Evolutionary conservation across 1,140 invertebrate genomes (phyloP), one percentile per base, ranked within the genome.

Genomic region (Melipona quadrifasciata): DNA sequence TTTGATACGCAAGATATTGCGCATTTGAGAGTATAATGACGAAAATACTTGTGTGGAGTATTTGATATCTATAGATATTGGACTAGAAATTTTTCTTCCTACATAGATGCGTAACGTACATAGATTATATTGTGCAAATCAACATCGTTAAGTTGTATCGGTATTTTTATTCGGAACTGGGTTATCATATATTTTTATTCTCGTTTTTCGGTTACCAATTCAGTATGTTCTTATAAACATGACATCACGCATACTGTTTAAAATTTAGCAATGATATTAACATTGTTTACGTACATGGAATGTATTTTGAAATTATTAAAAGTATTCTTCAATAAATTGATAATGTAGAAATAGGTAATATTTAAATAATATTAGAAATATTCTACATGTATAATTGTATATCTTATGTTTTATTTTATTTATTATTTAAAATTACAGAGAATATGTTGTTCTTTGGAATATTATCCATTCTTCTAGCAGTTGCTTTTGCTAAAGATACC

Each of bases 391-490:
- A 47, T 47, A 12, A 6, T 39, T 17, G 34, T 12, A 75, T 1
- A 27, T 10, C 3, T 39, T 39, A 61, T 65, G n/a, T 16, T 68
- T 79, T 65, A 34, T 47, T 70, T 67, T 78, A 51, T 51, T 53
- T 61, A 53, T 58, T 71, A 1, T 8, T 24, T 86, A 39, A 57
- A 85, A 74, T 90, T 90, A 21, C 82, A 92, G 91, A 24, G 74
- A 93, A 89, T 77, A 96, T 96, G 96, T 96, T 96, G 94, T 90
- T 94, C 64, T 92, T 96, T 58, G 93, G 94, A 64, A 82, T 95
- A 86, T 90, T 96, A 77, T 92, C 94, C 82, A 91, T 95, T 89
- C 91, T 96, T 47, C 82, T 96, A 72, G 92, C 96, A 39, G 93
- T 93, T 8, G 94, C 95, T 27, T 92, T 93, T 19, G 95, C 95